Percentiles rank a stretch among this genome's conserved stretches.
phyloP scores from a whole-genome alignment of 2,888 invertebrate genomes.

The Meta bourneti region DNA sequence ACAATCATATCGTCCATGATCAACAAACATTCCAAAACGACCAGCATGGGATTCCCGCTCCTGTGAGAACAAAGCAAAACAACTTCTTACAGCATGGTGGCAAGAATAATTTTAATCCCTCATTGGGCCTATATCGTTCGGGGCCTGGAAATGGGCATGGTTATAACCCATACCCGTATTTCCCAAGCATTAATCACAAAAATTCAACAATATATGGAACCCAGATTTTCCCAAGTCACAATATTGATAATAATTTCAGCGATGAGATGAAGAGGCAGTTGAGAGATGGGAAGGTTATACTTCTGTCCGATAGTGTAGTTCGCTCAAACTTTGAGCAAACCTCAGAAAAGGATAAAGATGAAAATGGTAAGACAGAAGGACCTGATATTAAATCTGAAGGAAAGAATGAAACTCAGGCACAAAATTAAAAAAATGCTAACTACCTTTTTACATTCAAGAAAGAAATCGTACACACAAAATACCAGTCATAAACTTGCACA shows the following conservation, averaged over 20 bases:
- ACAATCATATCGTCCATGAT: not conserved
- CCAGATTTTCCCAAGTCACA: not conserved
- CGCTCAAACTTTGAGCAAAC: conserved; percentile 47
- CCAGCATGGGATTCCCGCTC: not conserved
- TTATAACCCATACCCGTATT: conserved; percentile 34
- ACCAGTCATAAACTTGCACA: not conserved
- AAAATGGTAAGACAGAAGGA: not conserved
- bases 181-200: conserved; percentile 7
- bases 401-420: not conserved
- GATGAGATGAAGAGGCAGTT: conserved; percentile 67
- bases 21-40: too few relatives aligned
- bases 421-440: not conserved
- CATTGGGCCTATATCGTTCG: not conserved
- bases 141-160: not conserved
- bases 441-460: not conserved
- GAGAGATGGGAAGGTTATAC: conserved; percentile 64
- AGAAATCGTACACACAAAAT: not conserved
- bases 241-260: conserved; percentile 28
- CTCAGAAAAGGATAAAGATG: not conserved
- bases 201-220: not conserved
- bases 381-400: not conserved
- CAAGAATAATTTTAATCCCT: not conserved
- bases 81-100: not conserved
- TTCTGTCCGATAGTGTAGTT: conserved; percentile 65
- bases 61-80: not conserved